Evolutionary conservation across 1,140 invertebrate species (phyloP).

Genomic region (Brachionus calyciflorus): DNA sequence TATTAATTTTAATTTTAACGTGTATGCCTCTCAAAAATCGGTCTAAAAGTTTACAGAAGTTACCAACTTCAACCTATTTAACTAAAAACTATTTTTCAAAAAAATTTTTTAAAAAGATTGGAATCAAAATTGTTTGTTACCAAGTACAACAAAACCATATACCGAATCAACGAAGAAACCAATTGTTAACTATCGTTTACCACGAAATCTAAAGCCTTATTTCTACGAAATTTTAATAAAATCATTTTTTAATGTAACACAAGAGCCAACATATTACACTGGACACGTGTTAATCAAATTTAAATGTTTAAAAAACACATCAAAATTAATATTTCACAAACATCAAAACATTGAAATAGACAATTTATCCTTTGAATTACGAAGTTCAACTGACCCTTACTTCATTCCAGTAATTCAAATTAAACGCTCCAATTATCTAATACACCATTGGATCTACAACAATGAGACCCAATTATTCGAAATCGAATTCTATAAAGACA

Average conservation of each 20-base stretch:
- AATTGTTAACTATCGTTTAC: constrained; percentile 63
- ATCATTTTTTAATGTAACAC: constrained; percentile 24
- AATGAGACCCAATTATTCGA: background rate
- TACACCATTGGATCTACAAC: background rate
- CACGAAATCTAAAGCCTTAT: constrained; percentile 67
- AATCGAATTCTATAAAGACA: constrained; percentile 16
- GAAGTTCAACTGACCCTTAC: background rate
- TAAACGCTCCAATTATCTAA: background rate
- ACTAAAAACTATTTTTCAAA: background rate
- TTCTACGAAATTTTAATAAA: constrained; percentile 69
- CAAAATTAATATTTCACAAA: constrained; percentile 34
- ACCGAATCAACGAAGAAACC: background rate
- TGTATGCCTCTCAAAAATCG: too few species aligned
- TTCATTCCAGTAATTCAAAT: constrained; percentile 17
- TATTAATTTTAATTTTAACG: too few species aligned
- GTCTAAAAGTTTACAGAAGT: too few species aligned
- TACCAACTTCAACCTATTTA: too few species aligned
- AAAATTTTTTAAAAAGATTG: background rate
- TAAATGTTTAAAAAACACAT: constrained; percentile 33
- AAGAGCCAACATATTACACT: background rate
- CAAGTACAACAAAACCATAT: background rate
- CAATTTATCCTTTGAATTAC: constrained; percentile 19
- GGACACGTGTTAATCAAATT: constrained; percentile 19
- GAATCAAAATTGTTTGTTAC: background rate
- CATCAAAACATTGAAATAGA: background rate